Base-by-base conservation (phyloP, 92 coral and sea anemone species). In the Zoanthus gigantus region DNA sequence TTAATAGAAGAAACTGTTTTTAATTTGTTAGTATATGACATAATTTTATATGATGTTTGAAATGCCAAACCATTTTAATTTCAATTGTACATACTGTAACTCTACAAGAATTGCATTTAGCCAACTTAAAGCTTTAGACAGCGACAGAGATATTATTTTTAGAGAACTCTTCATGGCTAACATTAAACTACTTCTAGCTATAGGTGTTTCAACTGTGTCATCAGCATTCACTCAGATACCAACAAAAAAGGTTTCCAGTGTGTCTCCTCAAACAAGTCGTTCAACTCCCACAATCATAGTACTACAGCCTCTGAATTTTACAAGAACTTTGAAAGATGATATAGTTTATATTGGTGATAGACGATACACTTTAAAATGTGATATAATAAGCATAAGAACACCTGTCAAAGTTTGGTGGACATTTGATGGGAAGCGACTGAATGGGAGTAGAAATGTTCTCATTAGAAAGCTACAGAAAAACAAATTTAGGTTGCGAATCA, bases 401-500 rank as follows among this genome's bases (percentile, higher is more conserved):
- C 44, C n/a, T 45, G 46, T 15, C 28, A 63, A 4, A 12, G 28
- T 79, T 61, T 34, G 11, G 37, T 79, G 84, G 84, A 63, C 84
- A 9, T 60, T 60, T 31, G 14, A 79, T 60, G 84, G 84, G 17
- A 17, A 44, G n/a, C 4, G 5, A n/a, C 16, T 79, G 56, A 44
- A 37, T 9, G n/a, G 16, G 42, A 42, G 54, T 7, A 2, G 9
- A 7, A 37, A 44, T 47, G 12, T 17, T 34, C 12, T 63, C 56
- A 37, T 45, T 13, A 79, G 3, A 29, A 18, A 15, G 61, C 71
- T 7, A 37, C 30, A 6, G 7, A 42, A 44, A 0, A 61, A 37
- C 54, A 79, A 45, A 63, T 79, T 79, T 47, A 79, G 73, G 46
- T 46, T 79, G 52, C 71, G 57, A 63, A 44, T 79, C 53, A 79